These are phyloP conservation scores for Melieria crassipennis DNA, from an alignment of 2,888 invertebrate species.

Conservation along the genomic window DNA sequence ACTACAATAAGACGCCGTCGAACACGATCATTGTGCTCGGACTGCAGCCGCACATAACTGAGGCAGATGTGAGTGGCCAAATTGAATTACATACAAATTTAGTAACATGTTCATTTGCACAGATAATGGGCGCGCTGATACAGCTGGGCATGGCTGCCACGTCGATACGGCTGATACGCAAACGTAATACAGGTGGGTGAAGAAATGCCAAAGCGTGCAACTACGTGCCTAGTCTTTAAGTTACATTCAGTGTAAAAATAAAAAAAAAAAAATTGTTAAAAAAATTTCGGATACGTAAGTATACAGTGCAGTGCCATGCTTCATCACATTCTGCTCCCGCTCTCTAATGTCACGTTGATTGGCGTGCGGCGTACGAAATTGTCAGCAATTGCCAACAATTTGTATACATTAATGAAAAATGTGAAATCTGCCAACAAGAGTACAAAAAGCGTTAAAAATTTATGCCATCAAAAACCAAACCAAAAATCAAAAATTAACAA, in stretches of 20 bases:
- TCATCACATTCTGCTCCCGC: too few relatives aligned
- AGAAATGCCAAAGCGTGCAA: too few relatives aligned
- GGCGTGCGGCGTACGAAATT: too few relatives aligned
- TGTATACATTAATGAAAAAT: too few relatives aligned
- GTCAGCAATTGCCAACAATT: too few relatives aligned
- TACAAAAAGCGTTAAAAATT: slow-evolving; percentile 37
- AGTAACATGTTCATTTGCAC: slow-evolving; percentile 51
- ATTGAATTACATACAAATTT: not conserved
- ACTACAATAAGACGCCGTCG: slow-evolving; percentile 70
- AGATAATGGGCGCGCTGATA: slow-evolving; percentile 82
- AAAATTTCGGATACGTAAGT: too few relatives aligned
- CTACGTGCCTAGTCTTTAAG: too few relatives aligned
- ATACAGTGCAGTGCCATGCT: too few relatives aligned
- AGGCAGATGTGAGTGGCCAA: slow-evolving; percentile 75
- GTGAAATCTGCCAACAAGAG: slow-evolving; percentile 18
- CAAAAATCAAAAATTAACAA: slow-evolving; percentile 42
- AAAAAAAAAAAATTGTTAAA: too few relatives aligned
- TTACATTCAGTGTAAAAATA: too few relatives aligned
- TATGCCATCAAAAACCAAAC: slow-evolving; percentile 37
- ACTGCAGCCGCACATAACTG: slow-evolving; percentile 78
- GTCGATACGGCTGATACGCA: slow-evolving; percentile 83
- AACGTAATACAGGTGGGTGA: slow-evolving; percentile 82
- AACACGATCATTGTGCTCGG: slow-evolving; percentile 82
- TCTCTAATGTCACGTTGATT: too few relatives aligned
- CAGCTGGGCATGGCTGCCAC: slow-evolving; percentile 79